phyloP scores from a whole-genome alignment of 2,113 vertebrate species.

The Tragulus kanchil region DNA sequence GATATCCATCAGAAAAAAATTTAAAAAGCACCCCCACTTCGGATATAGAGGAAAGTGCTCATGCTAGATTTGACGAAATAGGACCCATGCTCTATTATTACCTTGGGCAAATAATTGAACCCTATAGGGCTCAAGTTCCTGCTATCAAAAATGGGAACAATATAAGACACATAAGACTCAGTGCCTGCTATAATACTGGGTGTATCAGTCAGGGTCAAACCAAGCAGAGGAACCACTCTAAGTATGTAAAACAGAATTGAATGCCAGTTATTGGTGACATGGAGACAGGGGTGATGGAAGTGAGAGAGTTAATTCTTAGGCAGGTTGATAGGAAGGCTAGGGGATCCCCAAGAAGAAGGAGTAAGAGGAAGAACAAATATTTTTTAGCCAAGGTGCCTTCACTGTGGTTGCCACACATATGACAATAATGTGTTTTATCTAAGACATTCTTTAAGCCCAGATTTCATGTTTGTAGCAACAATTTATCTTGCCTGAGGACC shows the following conservation, averaged over 20 bases:
- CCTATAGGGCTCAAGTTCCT: background rate
- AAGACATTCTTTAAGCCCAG: too few relatives aligned
- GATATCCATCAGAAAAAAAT: background rate
- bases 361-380: too few relatives aligned
- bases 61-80: background rate
- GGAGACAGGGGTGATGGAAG: background rate
- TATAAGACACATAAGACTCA: background rate
- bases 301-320: too few relatives aligned
- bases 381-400: too few relatives aligned
- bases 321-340: too few relatives aligned
- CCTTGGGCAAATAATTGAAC: background rate
- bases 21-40: background rate
- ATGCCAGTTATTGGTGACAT: background rate
- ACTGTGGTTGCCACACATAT: too few relatives aligned
- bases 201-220: background rate
- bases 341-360: too few relatives aligned
- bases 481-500: too few relatives aligned
- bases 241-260: background rate
- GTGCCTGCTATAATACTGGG: background rate
- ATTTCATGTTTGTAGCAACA: too few relatives aligned
- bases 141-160: background rate
- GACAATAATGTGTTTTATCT: too few relatives aligned
- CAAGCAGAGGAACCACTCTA: background rate
- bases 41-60: background rate
- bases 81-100: background rate